A percentile compares a stretch with the other conserved stretches of the same genome.
phyloP scores from a whole-genome alignment of 2,113 vertebrate species.

The Dicentrarchus labrax region DNA sequence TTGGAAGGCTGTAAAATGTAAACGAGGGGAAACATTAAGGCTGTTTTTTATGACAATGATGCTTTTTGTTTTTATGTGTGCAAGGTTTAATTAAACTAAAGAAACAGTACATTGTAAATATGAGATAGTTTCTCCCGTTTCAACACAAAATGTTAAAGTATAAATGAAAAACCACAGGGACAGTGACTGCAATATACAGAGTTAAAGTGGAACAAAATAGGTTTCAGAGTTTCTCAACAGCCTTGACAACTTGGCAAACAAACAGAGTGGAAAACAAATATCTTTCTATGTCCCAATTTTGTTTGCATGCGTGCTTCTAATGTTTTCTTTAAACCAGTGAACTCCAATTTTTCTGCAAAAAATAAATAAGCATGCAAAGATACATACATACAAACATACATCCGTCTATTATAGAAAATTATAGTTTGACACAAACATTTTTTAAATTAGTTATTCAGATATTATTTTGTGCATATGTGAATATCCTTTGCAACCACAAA shows the following conservation, averaged over 20 bases:
- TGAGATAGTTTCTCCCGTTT: conserved; percentile 7
- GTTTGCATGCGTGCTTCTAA: conserved; percentile 3
- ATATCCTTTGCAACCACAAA: conserved; percentile 11
- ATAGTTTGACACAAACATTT: too few species aligned
- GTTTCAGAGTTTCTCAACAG: conserved; percentile 15
- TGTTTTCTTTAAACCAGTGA: background rate
- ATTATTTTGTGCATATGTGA: too few species aligned
- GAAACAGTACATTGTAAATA: background rate
- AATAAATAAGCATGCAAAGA: background rate
- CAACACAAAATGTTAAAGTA: background rate
- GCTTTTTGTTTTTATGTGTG: conserved; percentile 1
- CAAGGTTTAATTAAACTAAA: conserved; percentile 27
- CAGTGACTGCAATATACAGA: background rate
- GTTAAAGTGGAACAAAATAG: conserved; percentile 5
- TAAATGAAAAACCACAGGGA: conserved; percentile 27
- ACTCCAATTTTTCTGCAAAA: background rate
- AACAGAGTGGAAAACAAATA: background rate
- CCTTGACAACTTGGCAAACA: conserved; percentile 15
- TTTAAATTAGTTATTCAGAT: too few species aligned
- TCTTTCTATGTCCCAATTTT: conserved; percentile 14
- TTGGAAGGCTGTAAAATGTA: conserved; percentile 46
- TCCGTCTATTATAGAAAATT: too few species aligned
- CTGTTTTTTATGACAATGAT: conserved; percentile 5
- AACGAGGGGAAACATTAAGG: conserved; percentile 49
- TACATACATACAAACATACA: too few species aligned